Evolutionary conservation across 2,113 vertebrate genomes (phyloP).

Genomic region (Hippoglossus stenolepis): DNA sequence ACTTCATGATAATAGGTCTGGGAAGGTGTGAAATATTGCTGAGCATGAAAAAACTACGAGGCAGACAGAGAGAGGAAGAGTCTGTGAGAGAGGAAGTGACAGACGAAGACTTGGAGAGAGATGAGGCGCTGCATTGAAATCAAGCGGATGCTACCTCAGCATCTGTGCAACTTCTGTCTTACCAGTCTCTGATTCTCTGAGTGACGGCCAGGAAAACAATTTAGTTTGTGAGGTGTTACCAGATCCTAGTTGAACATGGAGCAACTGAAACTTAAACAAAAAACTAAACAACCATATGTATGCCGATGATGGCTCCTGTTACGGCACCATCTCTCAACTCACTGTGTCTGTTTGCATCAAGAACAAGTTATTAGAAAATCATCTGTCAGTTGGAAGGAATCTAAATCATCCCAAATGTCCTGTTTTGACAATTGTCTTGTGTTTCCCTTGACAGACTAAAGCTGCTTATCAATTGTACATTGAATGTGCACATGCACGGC

Average conservation of each 20-base stretch:
- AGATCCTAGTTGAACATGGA: too few species aligned
- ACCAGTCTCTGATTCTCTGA: background rate
- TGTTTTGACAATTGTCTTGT: constrained; percentile 12
- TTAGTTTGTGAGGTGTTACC: background rate
- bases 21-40: constrained; percentile 17
- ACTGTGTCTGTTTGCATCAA: background rate
- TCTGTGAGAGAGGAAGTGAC: constrained; percentile 6
- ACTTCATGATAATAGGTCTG: background rate
- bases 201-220: background rate
- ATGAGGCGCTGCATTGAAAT: constrained; percentile 30
- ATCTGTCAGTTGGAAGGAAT: constrained; percentile 17
- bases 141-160: constrained; percentile 28
- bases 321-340: background rate
- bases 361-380: background rate
- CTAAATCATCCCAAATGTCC: background rate
- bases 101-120: constrained; percentile 22
- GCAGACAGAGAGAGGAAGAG: background rate
- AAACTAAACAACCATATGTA: too few species aligned
- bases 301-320: too few species aligned
- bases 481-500: constrained; percentile 21
- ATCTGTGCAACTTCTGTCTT: constrained; percentile 15
- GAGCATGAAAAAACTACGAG: constrained; percentile 12
- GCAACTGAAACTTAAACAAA: too few species aligned
- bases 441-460: constrained; percentile 39
- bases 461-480: constrained; percentile 41